Evolutionary conservation across 2,888 invertebrate genomes (phyloP), one percentile per base, ranked within the genome.

Genomic region (Plebejus argus): DNA sequence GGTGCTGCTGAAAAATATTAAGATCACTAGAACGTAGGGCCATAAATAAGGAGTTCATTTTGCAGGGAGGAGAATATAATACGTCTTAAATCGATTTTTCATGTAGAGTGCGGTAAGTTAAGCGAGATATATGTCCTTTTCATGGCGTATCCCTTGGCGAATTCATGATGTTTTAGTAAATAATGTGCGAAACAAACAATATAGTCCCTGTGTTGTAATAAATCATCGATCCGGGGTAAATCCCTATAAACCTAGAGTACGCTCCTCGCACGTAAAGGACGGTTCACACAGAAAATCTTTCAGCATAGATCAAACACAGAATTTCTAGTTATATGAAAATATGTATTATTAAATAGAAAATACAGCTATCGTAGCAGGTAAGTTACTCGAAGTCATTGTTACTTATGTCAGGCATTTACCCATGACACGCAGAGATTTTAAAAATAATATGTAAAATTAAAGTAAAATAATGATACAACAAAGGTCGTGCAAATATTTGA

Each of bases 161-260:
- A 84, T 86, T 84, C 87, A 86, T 88, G 88, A 89, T 86, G 84
- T 87, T 88, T 90, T 86, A 87, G 87, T 90, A 87, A 91, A 84
- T 91, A 90, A 91, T 90, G 90, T 86, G 86, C 84, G 85, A 85
- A 85, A 84, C 84, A 89, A 88, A 89, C 85, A 85, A 84, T 84
- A 82, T 84, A 84, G 85, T 88, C 90, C 90, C 90, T 84, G 87
- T 87, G 86, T 89, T 85, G 86, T 86, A 85, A 90, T 91, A 91
- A 90, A 91, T 91, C 90, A 90, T 88, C 88, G 88, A 89, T 87
- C 85, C 85, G 83, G 85, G 76, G 79, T 81, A 79, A 81, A 80
- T 81, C 81, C 77, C 80, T 79, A 70, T 78, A 80, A 74, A 74
- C 49, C 74, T 28, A 28, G 53, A 74, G 74, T 74, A 74, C 72